Evolutionary conservation across 2,888 invertebrate species (phyloP), one percentile per base, ranked within the genome.

Genomic region (Clostera curtula): DNA sequence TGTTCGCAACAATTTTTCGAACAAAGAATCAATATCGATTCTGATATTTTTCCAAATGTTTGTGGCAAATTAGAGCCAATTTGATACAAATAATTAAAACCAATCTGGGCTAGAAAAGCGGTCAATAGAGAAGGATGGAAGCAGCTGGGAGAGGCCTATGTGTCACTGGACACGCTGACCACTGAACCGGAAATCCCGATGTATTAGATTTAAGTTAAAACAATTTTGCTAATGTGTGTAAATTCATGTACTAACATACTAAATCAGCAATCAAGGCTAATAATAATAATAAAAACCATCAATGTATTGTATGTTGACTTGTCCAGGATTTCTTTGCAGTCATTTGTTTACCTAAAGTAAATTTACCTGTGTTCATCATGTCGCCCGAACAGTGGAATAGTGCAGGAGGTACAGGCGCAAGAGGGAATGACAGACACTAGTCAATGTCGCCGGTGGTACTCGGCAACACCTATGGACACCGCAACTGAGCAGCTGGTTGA

Each of bases 401-500:
- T 19, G 31, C 23, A 19, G 26, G 23, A 3, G 26, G 30, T 14
- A 34, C 4, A 12, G 42, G 36, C 31, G 43, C 30, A 17, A 58
- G 37, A 17, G 54, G 54, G 37, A 37, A 60, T 7, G 54, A 27
- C 11, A 60, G 24, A 12, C 54, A 56, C 29, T 31, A 24, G 36
- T 57, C 56, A 0, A 63, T 5, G 37, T 60, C 31, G 12, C 50
- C 43, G 47, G 61, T 54, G n/a, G n/a, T n/a, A n/a, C n/a, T n/a
- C n/a, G n/a, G n/a, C n/a, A n/a, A n/a, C n/a, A n/a, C n/a, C n/a
- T n/a, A n/a, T n/a, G n/a, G n/a, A n/a, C n/a, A n/a, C n/a, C n/a
- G n/a, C n/a, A n/a, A n/a, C n/a, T n/a, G n/a, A n/a, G n/a, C n/a
- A n/a, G n/a, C n/a, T n/a, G n/a, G n/a, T n/a, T n/a, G n/a, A n/a